Conservation (phyloP, 2,888 invertebrate genomes). For the Conomelus anceps region DNA sequence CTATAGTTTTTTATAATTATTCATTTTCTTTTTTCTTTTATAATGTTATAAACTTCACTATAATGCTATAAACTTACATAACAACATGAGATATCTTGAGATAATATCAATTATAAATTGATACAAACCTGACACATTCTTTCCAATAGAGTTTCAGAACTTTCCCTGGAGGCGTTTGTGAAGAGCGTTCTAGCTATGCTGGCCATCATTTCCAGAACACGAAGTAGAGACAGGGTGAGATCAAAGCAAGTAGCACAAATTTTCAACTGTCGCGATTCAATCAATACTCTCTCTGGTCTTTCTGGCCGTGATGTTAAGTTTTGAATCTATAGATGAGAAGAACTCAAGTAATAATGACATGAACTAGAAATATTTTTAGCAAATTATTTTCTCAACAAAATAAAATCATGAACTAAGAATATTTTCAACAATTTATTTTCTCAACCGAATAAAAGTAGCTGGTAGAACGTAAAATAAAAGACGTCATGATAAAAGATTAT, state of each 20-base stretch:
- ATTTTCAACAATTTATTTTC: no score
- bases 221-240: constrained; percentile 64
- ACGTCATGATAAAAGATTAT: no score
- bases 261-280: constrained; percentile 70
- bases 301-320: constrained; percentile 53
- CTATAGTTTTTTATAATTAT: no score
- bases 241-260: constrained; percentile 81
- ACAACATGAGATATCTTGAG: no score
- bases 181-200: constrained; percentile 59
- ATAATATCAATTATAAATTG: neutral
- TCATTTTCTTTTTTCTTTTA: no score
- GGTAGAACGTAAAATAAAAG: neutral
- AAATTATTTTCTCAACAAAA: no score
- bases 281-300: constrained; percentile 50
- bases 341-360: neutral
- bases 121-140: constrained; percentile 55
- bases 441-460: no score
- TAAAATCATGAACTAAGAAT: no score
- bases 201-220: constrained; percentile 74
- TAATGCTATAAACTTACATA: no score
- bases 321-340: constrained; percentile 48
- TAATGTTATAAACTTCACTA: no score
- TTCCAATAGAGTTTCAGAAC: constrained; percentile 63
- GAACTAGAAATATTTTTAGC: neutral
- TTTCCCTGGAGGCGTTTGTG: constrained; percentile 56